Base-by-base conservation (phyloP, 2,797 vertebrate species). In the Huso huso region DNA sequence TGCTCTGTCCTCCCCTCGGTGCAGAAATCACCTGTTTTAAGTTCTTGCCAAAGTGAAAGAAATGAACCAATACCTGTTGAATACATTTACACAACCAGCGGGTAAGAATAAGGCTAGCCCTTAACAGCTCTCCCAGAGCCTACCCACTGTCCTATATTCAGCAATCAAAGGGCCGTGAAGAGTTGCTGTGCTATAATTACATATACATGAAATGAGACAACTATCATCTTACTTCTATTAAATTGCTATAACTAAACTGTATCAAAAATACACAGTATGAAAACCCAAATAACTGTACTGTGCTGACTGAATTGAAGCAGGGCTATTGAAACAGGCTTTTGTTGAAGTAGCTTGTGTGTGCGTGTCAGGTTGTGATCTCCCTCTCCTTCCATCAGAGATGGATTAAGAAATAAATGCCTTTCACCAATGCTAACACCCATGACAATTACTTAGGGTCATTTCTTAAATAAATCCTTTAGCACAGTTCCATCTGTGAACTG, bases 391-490 rank as follows among this genome's bases (percentile, higher is more conserved):
- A 72, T 77, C 76, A 75, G 75, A 74, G 75, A 70, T 71, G 75
- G 74, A 84, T 84, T 77, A 80, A 70, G 66, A 66, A 68, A 63
- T 23, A 71, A 63, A 69, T 57, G 71, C 70, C 67, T 74, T 68
- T 76, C 79, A 70, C 78, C 76, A 63, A 64, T 64, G 4, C 7
- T 58, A 74, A 66, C 10, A 51, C 55, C 71, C 63, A 37, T 60
- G 65, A 64, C 71, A 79, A 83, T 87, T 80, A 77, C 71, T 77
- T 66, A 75, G 70, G 75, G 68, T 70, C 66, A 71, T 68, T 61
- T 76, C 66, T 72, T 76, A 75, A 81, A 78, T 76, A 79, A 78
- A 80, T 72, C 68, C 69, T 61, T 77, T 72, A 69, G 73, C 74
- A 70, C 70, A 15, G 52, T 72, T 77, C 73, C 76, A 73, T 73